phyloP scores from a whole-genome alignment of 2,797 vertebrate species.

The Antennarius maculatus region DNA sequence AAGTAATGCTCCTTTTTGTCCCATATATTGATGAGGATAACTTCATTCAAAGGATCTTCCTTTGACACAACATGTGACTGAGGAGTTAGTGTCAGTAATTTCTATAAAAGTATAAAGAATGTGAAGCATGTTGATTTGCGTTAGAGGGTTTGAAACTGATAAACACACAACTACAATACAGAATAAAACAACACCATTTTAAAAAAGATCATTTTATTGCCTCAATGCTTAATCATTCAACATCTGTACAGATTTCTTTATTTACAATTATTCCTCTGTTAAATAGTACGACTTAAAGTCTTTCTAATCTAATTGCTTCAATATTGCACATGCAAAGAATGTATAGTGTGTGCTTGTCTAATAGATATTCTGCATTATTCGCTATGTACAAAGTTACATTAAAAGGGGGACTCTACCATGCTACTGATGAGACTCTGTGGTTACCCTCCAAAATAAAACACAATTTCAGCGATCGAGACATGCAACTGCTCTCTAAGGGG shows the following conservation, averaged over 20 bases:
- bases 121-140: too few relatives aligned
- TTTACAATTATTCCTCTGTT: conserved; percentile 84
- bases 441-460: conserved; percentile 38
- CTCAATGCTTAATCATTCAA: conserved; percentile 88
- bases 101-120: too few relatives aligned
- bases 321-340: conserved; percentile 88
- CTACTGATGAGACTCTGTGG: conserved; percentile 60
- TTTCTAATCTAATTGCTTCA: conserved; percentile 72
- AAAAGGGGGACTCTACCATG: conserved; percentile 56
- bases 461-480: conserved; percentile 27
- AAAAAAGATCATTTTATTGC: conserved; percentile 90
- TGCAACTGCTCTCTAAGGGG: conserved; percentile 39
- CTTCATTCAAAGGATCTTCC: too few relatives aligned
- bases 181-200: conserved; percentile 36
- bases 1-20: too few relatives aligned
- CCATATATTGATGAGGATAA: too few relatives aligned
- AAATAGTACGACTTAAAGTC: conserved; percentile 73
- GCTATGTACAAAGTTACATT: conserved; percentile 70
- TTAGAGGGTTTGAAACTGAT: too few relatives aligned
- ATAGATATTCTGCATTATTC: conserved; percentile 60
- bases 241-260: conserved; percentile 91
- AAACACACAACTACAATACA: neutral
- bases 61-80: too few relatives aligned
- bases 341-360: conserved; percentile 70
- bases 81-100: too few relatives aligned